Conservation (phyloP, 2,113 vertebrate genomes). For the Pan troglodytes region NHGRI_mPanTro3-v2.1_pri NC_072421.2:64792001-64792500, state of each 20-base stretch:
- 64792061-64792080: too few relatives aligned
- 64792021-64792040: too few relatives aligned
- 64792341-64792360: not conserved
- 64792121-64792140: too few relatives aligned
- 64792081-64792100: too few relatives aligned
- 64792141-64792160: too few relatives aligned
- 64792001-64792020: too few relatives aligned
- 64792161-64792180: too few relatives aligned
- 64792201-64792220: too few relatives aligned
- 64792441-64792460: not conserved
- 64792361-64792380: not conserved
- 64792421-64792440: not conserved
- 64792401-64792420: not conserved
- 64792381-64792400: not conserved
- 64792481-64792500: not conserved
- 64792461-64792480: not conserved
- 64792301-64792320: not conserved
- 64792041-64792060: too few relatives aligned
- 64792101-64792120: too few relatives aligned
- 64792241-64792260: not conserved
- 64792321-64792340: not conserved
- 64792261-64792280: not conserved
- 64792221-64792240: too few relatives aligned
- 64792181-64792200: too few relatives aligned
- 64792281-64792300: not conserved